Evolutionary conservation across 2,888 invertebrate genomes (phyloP), one percentile per base, ranked within the genome.

Genomic region (Tinea pellionella): DNA sequence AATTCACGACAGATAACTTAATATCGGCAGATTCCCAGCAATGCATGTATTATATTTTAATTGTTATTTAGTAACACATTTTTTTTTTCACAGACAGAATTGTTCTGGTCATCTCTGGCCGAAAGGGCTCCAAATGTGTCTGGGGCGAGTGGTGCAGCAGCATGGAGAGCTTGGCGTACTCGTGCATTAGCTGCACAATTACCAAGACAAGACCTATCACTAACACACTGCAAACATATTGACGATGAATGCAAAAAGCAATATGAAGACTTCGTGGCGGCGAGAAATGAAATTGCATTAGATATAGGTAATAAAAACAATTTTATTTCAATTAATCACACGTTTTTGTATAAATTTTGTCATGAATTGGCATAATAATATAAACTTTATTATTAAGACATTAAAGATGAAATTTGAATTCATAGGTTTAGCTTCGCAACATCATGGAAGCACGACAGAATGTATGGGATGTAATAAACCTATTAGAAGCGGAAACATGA

Each of bases 181-280:
- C 69, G 88, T 66, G 76, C 91, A 72, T 87, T 99, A 69, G 93
- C 96, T 64, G 89, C 91, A 64, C 98, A 99, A 85, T 88, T 99
- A 71, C 99, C 99, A 43, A 94, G 94, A 77, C 97, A 98, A 86
- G 99, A 99, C 78, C 90, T 98, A 62, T 94, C 96, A 8, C 87
- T 95, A 67, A 92, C 93, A 60, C 96, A 97, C 75, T 97, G 97
- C 81, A 92, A 93, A 72, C 94, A 96, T 77, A 89, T 98, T 62
- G 94, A 94, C 65, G 88, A 92, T 15, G 90, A 91, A 70, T 92
- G 95, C 73, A 90, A 91, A 71, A 91, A 92, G 65, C 93, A 95
- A 69, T 98, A 94, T 77, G 94, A 97, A 82, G 97, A 98, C 80
- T 99, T 99, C 80, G 93, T 98, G 67, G 92, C 96, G 59, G 95